Evolutionary conservation across 2,797 vertebrate genomes (phyloP).

Genomic region (Vespertilio murinus): DNA sequence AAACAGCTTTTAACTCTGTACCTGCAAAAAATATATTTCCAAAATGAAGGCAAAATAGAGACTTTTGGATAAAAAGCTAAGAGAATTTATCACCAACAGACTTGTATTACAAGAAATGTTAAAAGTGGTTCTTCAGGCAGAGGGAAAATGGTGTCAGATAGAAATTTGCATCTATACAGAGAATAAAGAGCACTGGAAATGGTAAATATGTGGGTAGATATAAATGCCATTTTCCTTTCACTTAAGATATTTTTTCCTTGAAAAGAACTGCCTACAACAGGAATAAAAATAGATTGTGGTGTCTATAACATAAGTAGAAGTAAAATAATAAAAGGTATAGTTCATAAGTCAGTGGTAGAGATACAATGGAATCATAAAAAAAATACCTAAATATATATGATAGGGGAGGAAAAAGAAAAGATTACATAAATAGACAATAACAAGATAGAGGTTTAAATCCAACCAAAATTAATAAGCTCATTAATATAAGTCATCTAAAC

Average conservation of each 20-base stretch:
- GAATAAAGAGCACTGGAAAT: not conserved
- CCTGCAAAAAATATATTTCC: not conserved
- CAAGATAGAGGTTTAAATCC: not conserved
- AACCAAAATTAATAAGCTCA: not conserved
- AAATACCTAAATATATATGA: not conserved
- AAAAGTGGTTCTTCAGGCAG: not conserved
- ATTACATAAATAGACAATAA: not conserved
- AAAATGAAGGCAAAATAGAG: slow-evolving; percentile 35
- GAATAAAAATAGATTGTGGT: not conserved
- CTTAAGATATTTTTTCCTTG: not conserved
- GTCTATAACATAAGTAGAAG: not conserved
- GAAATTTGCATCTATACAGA: not conserved
- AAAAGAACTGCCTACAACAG: not conserved
- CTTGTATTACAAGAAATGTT: not conserved
- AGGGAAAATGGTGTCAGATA: not conserved
- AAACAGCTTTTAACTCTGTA: not conserved
- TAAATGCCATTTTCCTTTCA: not conserved
- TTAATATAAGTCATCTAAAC: not conserved
- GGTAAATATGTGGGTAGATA: not conserved
- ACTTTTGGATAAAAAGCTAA: not conserved
- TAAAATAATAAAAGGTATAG: not conserved
- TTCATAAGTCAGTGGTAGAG: not conserved
- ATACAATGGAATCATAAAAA: slow-evolving; percentile 1
- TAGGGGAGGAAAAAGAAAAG: not conserved
- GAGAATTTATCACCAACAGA: not conserved